Conservation (phyloP, 2,113 vertebrate genomes). For the Microtus ochrogaster region DNA sequence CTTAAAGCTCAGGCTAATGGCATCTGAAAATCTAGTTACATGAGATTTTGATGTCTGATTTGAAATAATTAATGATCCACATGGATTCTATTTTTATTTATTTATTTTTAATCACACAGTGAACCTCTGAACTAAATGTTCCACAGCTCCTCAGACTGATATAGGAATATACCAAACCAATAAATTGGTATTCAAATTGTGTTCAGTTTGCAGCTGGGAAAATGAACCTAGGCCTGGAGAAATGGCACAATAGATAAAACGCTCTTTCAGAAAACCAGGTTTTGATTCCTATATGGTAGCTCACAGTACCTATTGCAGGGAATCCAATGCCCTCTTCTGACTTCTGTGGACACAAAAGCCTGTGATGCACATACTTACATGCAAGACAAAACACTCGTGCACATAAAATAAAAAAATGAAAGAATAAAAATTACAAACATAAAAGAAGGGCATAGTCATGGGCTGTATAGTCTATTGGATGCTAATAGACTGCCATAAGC, state of each 20-base stretch:
- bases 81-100: constrained; percentile 21
- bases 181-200: background rate
- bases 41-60: constrained; percentile 2
- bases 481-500: constrained; percentile 20
- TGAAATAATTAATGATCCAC: background rate
- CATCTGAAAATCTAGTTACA: background rate
- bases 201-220: constrained; percentile 41
- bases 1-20: background rate
- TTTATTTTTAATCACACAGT: background rate
- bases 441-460: background rate
- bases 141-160: background rate
- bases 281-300: background rate
- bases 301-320: background rate
- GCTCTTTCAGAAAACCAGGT: background rate
- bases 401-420: background rate
- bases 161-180: background rate
- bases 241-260: background rate
- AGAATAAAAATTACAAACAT: background rate
- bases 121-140: background rate
- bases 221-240: background rate
- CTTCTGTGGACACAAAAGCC: background rate
- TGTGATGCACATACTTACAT: background rate
- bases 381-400: background rate
- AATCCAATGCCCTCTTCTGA: background rate
- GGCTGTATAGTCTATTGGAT: constrained; percentile 6